Evolutionary conservation across 2,113 vertebrate species (phyloP).

Genomic region (Phycodurus eques): DNA sequence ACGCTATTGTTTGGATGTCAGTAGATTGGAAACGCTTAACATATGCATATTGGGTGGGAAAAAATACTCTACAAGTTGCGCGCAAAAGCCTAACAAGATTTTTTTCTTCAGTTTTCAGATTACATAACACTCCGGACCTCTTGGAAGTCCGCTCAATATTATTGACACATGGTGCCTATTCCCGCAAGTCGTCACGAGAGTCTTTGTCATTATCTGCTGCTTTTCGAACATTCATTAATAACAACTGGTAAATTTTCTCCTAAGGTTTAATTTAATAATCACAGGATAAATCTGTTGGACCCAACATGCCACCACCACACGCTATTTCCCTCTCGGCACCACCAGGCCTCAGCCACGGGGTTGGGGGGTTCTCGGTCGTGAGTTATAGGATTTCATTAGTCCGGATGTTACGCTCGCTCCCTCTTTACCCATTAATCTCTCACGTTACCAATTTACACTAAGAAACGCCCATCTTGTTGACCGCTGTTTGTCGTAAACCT

Average conservation of each 20-base stretch:
- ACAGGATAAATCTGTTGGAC: not conserved
- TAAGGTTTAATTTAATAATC: too few species aligned
- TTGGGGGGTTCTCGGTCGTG: slow-evolving; percentile 20
- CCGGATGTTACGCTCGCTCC: slow-evolving; percentile 40
- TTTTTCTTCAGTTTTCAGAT: slow-evolving; percentile 27
- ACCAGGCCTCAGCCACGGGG: slow-evolving; percentile 11
- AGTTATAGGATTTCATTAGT: slow-evolving; percentile 60
- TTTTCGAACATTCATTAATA: not conserved
- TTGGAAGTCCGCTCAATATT: slow-evolving; percentile 56
- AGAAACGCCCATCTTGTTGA: slow-evolving; percentile 1
- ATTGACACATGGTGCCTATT: slow-evolving; percentile 44
- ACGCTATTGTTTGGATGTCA: too few species aligned
- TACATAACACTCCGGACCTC: slow-evolving; percentile 51
- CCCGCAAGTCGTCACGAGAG: slow-evolving; percentile 29
- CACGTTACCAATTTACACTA: slow-evolving; percentile 13
- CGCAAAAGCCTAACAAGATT: too few species aligned
- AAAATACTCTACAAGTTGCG: too few species aligned
- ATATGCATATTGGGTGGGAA: too few species aligned
- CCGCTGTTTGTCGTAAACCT: not conserved
- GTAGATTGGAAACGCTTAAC: too few species aligned
- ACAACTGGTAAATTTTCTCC: too few species aligned
- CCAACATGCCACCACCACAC: slow-evolving; percentile 13
- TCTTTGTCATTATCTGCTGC: slow-evolving; percentile 14
- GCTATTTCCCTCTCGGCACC: slow-evolving; percentile 19
- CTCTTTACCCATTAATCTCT: slow-evolving; percentile 14